A percentile compares a stretch with the other conserved stretches of the same genome.
These are phyloP conservation scores for Pachypanchax playfairii DNA, from an alignment of 2,113 vertebrate species.

Conservation along the genomic window DNA sequence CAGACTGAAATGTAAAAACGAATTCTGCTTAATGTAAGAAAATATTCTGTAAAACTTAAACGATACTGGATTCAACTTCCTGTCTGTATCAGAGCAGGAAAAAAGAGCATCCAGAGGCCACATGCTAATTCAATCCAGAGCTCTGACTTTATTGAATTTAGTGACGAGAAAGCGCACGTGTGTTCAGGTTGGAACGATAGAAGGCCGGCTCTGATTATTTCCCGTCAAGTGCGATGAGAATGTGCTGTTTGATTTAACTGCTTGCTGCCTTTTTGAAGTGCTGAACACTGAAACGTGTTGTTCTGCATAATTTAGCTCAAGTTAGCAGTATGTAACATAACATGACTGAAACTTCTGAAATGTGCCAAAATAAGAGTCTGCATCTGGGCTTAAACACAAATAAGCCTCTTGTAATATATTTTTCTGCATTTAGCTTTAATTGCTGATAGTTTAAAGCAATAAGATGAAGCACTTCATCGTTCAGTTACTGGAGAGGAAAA, in stretches of 20 bases:
- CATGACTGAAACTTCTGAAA: conserved; percentile 7
- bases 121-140: conserved; percentile 62
- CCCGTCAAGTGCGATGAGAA: conserved; percentile 9
- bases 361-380: conserved; percentile 33
- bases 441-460: conserved; percentile 30
- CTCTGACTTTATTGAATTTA: conserved; percentile 56
- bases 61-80: conserved; percentile 9
- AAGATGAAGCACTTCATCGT: background rate
- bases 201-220: conserved; percentile 39
- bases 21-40: background rate
- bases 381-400: conserved; percentile 45
- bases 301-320: background rate
- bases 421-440: conserved; percentile 6
- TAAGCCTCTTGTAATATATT: conserved; percentile 7
- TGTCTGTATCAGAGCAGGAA: conserved; percentile 30
- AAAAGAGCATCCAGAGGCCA: conserved; percentile 33
- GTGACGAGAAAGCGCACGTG: conserved; percentile 36
- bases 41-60: conserved; percentile 14
- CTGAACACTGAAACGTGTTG: background rate
- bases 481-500: background rate
- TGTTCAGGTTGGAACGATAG: conserved; percentile 31
- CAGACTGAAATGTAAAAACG: background rate
- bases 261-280: conserved; percentile 3
- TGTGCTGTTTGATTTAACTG: conserved; percentile 7
- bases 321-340: conserved; percentile 11